Evolutionary conservation across 2,797 vertebrate species (phyloP).

Genomic region (Alosa sapidissima): DNA sequence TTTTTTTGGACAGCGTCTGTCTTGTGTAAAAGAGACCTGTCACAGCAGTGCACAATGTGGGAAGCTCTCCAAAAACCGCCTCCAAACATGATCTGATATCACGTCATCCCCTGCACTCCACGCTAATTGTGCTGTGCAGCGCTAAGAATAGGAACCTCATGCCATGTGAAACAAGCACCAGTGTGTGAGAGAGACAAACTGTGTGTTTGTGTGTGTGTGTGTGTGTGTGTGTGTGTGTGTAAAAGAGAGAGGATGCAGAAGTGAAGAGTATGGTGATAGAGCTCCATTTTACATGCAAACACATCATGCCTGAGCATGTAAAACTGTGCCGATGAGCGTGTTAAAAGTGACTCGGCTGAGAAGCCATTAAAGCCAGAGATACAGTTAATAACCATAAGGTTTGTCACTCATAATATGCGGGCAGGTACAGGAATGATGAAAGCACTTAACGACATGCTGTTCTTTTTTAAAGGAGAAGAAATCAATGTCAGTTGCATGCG

Average conservation of each 20-base stretch:
- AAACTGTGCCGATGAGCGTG: not conserved
- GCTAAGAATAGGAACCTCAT: slow-evolving; percentile 52
- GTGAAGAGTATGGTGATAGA: not conserved
- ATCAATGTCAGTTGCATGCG: not conserved
- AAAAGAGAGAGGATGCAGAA: not conserved
- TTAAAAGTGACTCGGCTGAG: not conserved
- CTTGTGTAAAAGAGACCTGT: slow-evolving; percentile 21
- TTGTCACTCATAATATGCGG: not conserved
- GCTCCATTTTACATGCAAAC: not conserved
- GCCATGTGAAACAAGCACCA: slow-evolving; percentile 29
- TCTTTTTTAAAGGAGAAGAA: not conserved
- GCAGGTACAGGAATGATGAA: not conserved
- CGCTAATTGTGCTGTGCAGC: slow-evolving; percentile 42
- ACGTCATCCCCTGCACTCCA: slow-evolving; percentile 44
- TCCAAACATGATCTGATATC: slow-evolving; percentile 29
- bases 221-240: not conserved
- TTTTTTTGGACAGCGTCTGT: not conserved
- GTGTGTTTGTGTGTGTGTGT: not conserved
- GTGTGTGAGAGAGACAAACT: slow-evolving; percentile 20
- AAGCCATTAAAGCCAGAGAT: not conserved
- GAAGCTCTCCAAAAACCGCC: slow-evolving; percentile 35
- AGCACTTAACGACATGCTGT: not conserved
- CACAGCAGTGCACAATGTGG: slow-evolving; percentile 27
- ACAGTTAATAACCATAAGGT: not conserved
- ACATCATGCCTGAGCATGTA: not conserved